Evolutionary conservation across 2,797 vertebrate species (phyloP).

Genomic region (Emydoidea blandingii): DNA sequence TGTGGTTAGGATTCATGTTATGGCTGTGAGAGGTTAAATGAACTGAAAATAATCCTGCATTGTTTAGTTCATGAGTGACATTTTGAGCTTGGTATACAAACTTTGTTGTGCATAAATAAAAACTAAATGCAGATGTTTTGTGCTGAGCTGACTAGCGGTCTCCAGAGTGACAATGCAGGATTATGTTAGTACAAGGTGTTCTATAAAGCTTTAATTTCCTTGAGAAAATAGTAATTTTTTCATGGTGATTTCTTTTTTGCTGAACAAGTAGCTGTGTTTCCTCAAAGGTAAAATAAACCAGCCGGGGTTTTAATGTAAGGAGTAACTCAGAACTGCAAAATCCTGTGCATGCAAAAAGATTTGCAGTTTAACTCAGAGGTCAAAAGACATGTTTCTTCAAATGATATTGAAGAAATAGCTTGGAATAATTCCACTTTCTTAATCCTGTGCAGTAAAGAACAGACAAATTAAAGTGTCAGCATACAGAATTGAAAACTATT

Average conservation of each 20-base stretch:
- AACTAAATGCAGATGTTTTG: constrained; percentile 42
- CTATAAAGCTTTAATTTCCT: constrained; percentile 68
- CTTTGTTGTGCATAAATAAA: constrained; percentile 53
- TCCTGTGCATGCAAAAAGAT: constrained; percentile 40
- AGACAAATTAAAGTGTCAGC: constrained; percentile 66
- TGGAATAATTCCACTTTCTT: constrained; percentile 59
- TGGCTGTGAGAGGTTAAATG: constrained; percentile 43
- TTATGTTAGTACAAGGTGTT: constrained; percentile 43
- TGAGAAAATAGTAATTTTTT: constrained; percentile 62
- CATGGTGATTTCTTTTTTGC: constrained; percentile 62
- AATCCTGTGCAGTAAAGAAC: constrained; percentile 56
- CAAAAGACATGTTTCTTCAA: constrained; percentile 66
- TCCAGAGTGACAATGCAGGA: constrained; percentile 39
- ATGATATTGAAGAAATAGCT: constrained; percentile 46
- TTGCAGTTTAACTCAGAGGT: constrained; percentile 67
- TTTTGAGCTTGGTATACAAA: constrained; percentile 43
- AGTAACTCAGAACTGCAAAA: constrained; percentile 59
- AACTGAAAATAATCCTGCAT: constrained; percentile 45
- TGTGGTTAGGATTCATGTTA: background rate
- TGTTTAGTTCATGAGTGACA: constrained; percentile 47
- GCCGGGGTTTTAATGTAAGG: constrained; percentile 59
- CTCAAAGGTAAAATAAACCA: constrained; percentile 69
- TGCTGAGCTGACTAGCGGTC: constrained; percentile 13
- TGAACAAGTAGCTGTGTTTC: constrained; percentile 70
- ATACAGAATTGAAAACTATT: constrained; percentile 59